A percentile compares a stretch with the other conserved stretches of the same genome.
These are phyloP conservation scores for Sphaeramia orbicularis DNA, from an alignment of 2,797 vertebrate genomes.

Conservation along the genomic window DNA sequence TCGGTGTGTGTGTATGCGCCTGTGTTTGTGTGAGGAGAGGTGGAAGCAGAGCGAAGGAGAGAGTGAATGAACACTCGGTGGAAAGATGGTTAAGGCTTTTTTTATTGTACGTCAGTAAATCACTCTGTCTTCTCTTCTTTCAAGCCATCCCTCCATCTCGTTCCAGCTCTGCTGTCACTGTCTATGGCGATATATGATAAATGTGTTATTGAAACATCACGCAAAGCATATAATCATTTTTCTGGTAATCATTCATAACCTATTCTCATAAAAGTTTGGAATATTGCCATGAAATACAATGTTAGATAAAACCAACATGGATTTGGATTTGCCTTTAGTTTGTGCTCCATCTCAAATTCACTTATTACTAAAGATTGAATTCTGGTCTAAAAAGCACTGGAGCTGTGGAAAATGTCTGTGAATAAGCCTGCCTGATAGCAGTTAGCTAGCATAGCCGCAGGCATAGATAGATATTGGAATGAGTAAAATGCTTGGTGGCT, in stretches of 20 bases:
- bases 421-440: conserved; percentile 77
- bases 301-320: conserved; percentile 78
- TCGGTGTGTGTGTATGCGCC: conserved; percentile 27
- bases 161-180: conserved; percentile 47
- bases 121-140: conserved; percentile 54
- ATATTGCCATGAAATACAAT: conserved; percentile 67
- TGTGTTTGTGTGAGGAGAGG: conserved; percentile 19
- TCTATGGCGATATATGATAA: conserved; percentile 59
- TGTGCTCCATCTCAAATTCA: conserved; percentile 69
- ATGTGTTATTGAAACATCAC: conserved; percentile 75
- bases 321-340: conserved; percentile 78
- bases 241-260: conserved; percentile 74
- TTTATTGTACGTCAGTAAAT: conserved; percentile 67
- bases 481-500: conserved; percentile 72
- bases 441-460: conserved; percentile 65
- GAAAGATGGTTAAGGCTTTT: conserved; percentile 67
- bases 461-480: conserved; percentile 70
- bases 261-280: conserved; percentile 74
- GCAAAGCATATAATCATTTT: conserved; percentile 75
- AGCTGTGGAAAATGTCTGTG: conserved; percentile 76
- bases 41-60: conserved; percentile 44
- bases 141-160: conserved; percentile 58
- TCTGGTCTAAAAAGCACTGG: conserved; percentile 62
- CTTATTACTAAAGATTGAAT: conserved; percentile 75
- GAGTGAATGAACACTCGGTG: conserved; percentile 44